A percentile compares a stretch with the other conserved stretches of the same genome.
Evolutionary conservation across 2,888 invertebrate genomes (phyloP).

Genomic region (Xiphydria camelus): DNA sequence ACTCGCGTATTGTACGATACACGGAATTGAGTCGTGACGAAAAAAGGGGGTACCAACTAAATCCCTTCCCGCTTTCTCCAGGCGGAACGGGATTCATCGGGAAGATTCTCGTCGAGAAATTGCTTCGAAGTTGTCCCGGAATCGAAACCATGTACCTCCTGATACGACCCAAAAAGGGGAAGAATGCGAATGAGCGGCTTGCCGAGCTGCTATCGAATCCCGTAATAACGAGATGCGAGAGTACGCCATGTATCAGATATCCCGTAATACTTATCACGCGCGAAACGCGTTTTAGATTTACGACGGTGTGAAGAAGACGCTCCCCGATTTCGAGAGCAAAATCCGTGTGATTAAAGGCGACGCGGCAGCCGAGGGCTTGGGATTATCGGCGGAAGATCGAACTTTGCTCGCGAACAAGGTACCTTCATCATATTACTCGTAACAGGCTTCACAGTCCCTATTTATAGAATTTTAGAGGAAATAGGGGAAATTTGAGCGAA

Average conservation of each 20-base stretch:
- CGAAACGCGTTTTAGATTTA: constrained; percentile 29
- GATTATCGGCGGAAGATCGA: constrained; percentile 51
- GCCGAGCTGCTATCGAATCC: constrained; percentile 12
- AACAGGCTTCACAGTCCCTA: too few relatives aligned
- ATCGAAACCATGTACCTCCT: constrained; percentile 25
- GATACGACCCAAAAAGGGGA: constrained; percentile 23
- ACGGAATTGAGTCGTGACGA: not conserved
- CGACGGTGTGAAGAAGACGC: constrained; percentile 26
- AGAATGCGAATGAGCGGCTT: constrained; percentile 15
- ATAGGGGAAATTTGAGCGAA: too few relatives aligned
- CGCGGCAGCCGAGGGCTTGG: constrained; percentile 49
- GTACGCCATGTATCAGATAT: constrained; percentile 1
- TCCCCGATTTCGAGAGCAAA: constrained; percentile 51
- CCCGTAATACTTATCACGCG: constrained; percentile 11
- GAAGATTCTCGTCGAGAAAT: constrained; percentile 26
- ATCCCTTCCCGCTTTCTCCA: constrained; percentile 4
- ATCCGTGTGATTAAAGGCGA: constrained; percentile 55
- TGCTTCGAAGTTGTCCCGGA: constrained; percentile 24
- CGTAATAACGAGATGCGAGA: constrained; percentile 13
- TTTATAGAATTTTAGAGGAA: too few relatives aligned
- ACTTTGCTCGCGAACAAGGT: constrained; percentile 23
- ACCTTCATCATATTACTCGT: too few relatives aligned
- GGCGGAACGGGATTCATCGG: constrained; percentile 32
- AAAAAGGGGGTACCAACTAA: too few relatives aligned
- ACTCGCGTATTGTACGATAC: not conserved